Evolutionary conservation across 1,140 invertebrate genomes (phyloP).

Genomic region (Drosophila ambigua): DNA sequence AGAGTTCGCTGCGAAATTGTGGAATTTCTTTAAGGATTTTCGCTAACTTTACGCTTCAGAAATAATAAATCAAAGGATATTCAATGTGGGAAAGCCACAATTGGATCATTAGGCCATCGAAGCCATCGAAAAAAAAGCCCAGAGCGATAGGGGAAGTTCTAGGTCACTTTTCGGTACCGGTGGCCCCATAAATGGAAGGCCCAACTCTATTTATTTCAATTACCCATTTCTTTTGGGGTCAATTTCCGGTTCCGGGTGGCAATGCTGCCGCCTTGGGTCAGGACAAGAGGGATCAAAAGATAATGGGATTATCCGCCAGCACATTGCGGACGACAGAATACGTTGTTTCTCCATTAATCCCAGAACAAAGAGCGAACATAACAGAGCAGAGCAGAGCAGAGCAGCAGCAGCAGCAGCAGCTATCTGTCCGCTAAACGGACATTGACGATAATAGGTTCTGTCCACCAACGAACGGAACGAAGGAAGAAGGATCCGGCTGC

Average conservation of each 20-base stretch:
- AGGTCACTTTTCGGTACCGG: constrained; percentile 9
- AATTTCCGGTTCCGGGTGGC: constrained; percentile 37
- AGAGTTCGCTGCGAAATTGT: constrained; percentile 24
- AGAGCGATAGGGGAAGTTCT: constrained; percentile 14
- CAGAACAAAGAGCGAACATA: constrained; percentile 22
- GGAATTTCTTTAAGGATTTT: constrained; percentile 44
- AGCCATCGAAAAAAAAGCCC: not conserved
- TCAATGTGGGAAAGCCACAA: too few relatives aligned
- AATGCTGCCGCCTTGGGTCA: constrained; percentile 13
- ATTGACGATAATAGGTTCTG: constrained; percentile 41
- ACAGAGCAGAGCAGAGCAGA: not conserved
- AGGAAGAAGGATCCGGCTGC: not conserved
- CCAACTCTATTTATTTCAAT: constrained; percentile 51
- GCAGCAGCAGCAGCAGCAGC: too few relatives aligned
- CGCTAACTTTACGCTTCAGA: constrained; percentile 1
- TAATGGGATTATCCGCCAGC: constrained; percentile 49
- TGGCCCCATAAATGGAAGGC: too few relatives aligned
- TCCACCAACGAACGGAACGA: constrained; percentile 17
- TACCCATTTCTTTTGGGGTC: constrained; percentile 31
- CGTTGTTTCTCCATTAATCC: constrained; percentile 52
- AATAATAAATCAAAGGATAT: constrained; percentile 25
- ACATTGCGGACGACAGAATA: constrained; percentile 46
- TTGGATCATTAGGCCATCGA: too few relatives aligned
- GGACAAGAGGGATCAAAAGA: constrained; percentile 25
- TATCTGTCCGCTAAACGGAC: constrained; percentile 9